Evolutionary conservation across 2,113 vertebrate species (phyloP).

Genomic region (Mormoops blainvillei): DNA sequence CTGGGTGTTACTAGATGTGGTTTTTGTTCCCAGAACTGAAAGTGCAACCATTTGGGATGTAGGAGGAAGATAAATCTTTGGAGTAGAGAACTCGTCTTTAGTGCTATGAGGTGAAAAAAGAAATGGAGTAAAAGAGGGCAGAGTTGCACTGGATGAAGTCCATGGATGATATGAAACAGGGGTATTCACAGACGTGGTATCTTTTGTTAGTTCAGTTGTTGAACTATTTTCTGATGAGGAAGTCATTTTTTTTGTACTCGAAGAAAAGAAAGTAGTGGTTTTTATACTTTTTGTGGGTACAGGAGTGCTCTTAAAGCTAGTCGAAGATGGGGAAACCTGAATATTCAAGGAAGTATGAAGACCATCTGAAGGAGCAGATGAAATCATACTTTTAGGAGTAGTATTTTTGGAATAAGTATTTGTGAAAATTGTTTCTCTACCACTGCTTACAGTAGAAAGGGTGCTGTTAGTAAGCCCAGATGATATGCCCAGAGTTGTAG

Average conservation of each 20-base stretch:
- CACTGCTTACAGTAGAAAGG: neutral
- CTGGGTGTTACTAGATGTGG: neutral
- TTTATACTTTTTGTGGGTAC: conserved; percentile 30
- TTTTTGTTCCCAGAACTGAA: conserved; percentile 10
- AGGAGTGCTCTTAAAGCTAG: neutral
- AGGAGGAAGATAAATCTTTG: neutral
- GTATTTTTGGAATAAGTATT: neutral
- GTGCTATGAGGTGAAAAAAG: conserved; percentile 10
- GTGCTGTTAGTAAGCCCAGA: neutral
- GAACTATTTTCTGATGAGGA: conserved; percentile 37
- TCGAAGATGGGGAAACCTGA: conserved; percentile 9
- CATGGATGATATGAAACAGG: neutral
- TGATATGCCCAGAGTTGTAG: neutral
- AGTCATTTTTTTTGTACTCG: conserved; percentile 8
- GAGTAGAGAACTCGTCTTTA: neutral
- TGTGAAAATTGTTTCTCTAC: neutral
- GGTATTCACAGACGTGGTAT: neutral
- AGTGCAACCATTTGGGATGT: conserved; percentile 15
- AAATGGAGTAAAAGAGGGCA: conserved; percentile 19
- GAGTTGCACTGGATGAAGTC: neutral
- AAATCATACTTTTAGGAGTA: neutral
- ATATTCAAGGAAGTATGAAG: neutral
- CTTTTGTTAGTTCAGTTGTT: conserved; percentile 3
- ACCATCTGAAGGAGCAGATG: neutral
- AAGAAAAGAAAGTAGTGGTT: neutral